These are phyloP conservation scores for Geodia barretti DNA, from an alignment of 37 sponge, comb jelly and placozoan species.

Conservation along the genomic window DNA sequence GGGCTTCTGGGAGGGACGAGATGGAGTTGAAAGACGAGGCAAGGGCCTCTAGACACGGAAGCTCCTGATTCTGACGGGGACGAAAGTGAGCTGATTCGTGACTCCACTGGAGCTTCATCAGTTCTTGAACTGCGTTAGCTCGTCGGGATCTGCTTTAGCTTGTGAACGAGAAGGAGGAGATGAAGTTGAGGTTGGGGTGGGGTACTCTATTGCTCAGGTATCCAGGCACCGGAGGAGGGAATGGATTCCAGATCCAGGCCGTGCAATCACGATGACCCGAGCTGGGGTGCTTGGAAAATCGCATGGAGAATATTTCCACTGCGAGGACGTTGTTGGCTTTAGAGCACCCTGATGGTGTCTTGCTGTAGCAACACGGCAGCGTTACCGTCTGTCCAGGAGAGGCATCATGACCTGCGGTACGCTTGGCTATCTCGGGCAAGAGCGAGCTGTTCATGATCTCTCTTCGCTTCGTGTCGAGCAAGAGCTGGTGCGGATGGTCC, in stretches of 20 bases:
- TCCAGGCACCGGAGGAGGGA: conserved; percentile 28
- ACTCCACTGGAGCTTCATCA: conserved; percentile 45
- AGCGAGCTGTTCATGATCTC: background rate
- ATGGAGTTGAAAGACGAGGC: conserved; percentile 56
- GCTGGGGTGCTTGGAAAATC: conserved; percentile 11
- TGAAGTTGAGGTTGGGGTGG: conserved; percentile 20
- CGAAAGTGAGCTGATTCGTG: conserved; percentile 23
- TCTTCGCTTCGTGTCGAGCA: conserved; percentile 30
- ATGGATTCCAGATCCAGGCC: conserved; percentile 36
- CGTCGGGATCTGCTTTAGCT: conserved; percentile 42
- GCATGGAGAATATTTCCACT: conserved; percentile 32
- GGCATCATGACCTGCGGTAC: conserved; percentile 42
- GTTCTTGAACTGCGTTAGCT: no score
- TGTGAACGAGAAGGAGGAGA: conserved; percentile 49
- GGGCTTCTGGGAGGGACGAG: conserved; percentile 37
- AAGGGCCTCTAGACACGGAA: conserved; percentile 44
- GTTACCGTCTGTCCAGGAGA: conserved; percentile 52
- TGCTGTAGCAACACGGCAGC: conserved; percentile 12
- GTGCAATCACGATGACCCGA: conserved; percentile 55
- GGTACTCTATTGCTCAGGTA: conserved; percentile 1
- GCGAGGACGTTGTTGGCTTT: conserved; percentile 5
- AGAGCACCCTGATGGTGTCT: conserved; percentile 50
- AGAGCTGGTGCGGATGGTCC: conserved; percentile 34
- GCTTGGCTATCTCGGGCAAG: conserved; percentile 9
- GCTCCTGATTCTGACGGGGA: conserved; percentile 29